Conservation (phyloP, 2,113 vertebrate genomes). For the Chlorodrepanis virens region DNA sequence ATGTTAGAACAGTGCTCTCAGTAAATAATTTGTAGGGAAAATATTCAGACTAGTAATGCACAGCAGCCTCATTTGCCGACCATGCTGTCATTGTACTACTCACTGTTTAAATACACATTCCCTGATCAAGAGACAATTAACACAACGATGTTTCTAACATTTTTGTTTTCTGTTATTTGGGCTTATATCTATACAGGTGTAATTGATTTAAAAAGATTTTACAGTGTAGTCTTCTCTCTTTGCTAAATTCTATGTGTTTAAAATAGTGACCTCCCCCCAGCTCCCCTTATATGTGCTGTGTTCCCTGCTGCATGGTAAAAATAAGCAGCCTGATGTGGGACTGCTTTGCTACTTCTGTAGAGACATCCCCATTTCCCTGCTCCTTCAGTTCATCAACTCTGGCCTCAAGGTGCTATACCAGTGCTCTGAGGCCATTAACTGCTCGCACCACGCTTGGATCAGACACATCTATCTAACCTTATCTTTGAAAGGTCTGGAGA, state of each 20-base stretch:
- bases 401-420: slow-evolving; percentile 36
- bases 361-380: neutral
- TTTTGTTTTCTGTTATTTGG: neutral
- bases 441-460: slow-evolving; percentile 50
- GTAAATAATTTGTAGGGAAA: neutral
- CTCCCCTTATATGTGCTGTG: neutral
- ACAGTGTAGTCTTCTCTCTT: neutral
- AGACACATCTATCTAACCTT: slow-evolving; percentile 58
- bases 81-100: neutral
- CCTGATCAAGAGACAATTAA: neutral
- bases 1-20: neutral
- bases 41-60: neutral
- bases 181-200: neutral
- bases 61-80: neutral
- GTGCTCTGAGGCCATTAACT: slow-evolving; percentile 47
- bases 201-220: neutral
- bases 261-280: neutral
- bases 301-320: neutral
- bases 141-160: neutral
- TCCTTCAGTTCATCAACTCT: slow-evolving; percentile 38
- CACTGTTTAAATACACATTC: neutral
- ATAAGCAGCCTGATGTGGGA: neutral
- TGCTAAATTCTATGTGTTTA: neutral
- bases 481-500: slow-evolving; percentile 52
- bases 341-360: neutral